Evolutionary conservation across 2,888 invertebrate species (phyloP).

Genomic region (Hypsopygia costalis): DNA sequence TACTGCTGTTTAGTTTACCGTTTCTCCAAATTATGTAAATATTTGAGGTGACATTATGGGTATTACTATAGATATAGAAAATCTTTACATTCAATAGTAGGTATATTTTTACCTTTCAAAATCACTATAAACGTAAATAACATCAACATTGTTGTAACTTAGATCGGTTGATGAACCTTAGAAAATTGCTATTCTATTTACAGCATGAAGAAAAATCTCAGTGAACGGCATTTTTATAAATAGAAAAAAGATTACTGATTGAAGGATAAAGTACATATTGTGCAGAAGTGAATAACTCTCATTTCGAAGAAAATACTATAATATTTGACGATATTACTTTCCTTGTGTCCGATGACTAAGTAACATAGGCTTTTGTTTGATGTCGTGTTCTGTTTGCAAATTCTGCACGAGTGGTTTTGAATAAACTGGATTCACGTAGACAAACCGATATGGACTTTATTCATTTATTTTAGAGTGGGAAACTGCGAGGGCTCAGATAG

Average conservation of each 20-base stretch:
- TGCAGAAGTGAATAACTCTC: no score
- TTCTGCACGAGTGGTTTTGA: not conserved
- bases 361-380: not conserved
- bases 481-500: not conserved
- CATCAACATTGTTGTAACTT: no score
- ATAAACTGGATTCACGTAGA: not conserved
- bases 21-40: conserved; percentile 6
- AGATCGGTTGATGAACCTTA: no score
- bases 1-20: conserved; percentile 9
- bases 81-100: no score
- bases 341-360: not conserved
- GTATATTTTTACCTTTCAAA: no score
- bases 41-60: not conserved
- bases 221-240: no score
- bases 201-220: no score
- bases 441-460: conserved; percentile 9
- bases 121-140: no score
- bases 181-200: no score
- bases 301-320: not conserved
- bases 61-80: no score
- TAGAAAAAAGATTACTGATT: no score
- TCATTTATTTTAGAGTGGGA: conserved; percentile 4
- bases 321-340: not conserved
- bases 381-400: not conserved
- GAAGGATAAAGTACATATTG: no score